These are phyloP conservation scores for Nettapus auritus DNA, from an alignment of 2,113 vertebrate genomes.

Conservation along the genomic window DNA sequence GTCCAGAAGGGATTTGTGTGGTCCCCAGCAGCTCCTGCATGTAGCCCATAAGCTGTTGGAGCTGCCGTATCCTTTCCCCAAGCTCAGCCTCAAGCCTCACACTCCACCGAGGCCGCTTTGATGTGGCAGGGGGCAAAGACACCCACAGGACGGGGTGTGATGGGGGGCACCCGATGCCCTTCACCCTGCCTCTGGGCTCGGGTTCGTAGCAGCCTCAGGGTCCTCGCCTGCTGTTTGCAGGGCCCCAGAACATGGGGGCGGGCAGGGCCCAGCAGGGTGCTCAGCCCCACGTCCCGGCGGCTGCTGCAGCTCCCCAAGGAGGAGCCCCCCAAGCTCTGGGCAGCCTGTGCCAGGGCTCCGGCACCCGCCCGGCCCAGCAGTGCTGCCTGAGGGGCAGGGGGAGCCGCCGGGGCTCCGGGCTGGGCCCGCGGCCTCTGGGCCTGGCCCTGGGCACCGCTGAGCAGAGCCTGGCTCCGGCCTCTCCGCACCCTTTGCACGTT, in stretches of 20 bases:
- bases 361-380: too few species aligned
- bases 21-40: background rate
- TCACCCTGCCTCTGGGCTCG: background rate
- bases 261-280: too few species aligned
- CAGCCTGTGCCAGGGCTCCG: too few species aligned
- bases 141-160: rapidly evolving
- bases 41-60: rapidly evolving
- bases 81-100: background rate
- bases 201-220: rapidly evolving
- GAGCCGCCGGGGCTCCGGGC: too few species aligned
- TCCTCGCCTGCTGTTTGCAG: background rate
- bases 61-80: background rate
- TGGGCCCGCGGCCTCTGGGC: too few species aligned
- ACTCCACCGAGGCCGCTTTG: background rate
- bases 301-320: too few species aligned
- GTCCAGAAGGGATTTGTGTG: background rate
- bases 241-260: too few species aligned
- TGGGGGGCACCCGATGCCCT: background rate
- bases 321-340: too few species aligned
- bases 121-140: background rate
- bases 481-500: background rate
- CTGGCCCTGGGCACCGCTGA: too few species aligned
- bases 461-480: too few species aligned
- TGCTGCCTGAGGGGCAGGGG: too few species aligned
- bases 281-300: too few species aligned